These are phyloP conservation scores for Ceratoteleas bidentatus DNA, from an alignment of 1,140 invertebrate genomes.

Conservation along the genomic window DNA sequence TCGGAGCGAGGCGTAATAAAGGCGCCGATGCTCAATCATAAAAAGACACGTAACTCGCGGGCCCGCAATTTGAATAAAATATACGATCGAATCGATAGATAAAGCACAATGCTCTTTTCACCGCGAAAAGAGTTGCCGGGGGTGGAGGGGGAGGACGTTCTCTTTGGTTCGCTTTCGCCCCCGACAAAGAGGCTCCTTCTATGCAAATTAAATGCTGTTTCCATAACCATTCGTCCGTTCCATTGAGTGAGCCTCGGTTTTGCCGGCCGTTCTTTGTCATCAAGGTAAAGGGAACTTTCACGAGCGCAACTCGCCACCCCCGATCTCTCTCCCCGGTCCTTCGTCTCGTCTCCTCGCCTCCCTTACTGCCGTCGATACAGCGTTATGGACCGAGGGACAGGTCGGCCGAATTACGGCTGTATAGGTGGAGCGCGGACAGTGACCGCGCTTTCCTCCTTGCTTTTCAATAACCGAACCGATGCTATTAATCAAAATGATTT, in stretches of 20 bases:
- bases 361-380: constrained; percentile 29
- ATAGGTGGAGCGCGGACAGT: constrained; percentile 41
- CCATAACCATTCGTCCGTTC: constrained; percentile 82
- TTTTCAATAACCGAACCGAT: constrained; percentile 78
- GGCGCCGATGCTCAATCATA: constrained; percentile 77
- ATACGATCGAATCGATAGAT: constrained; percentile 81
- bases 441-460: constrained; percentile 54
- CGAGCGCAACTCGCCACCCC: constrained; percentile 68
- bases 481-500: constrained; percentile 79
- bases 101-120: constrained; percentile 82
- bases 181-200: constrained; percentile 81
- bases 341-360: constrained; percentile 51
- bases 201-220: constrained; percentile 82
- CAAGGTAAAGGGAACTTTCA: constrained; percentile 80
- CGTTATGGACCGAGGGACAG: constrained; percentile 17
- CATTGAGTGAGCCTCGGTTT: constrained; percentile 80
- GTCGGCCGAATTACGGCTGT: constrained; percentile 22
- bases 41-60: constrained; percentile 75
- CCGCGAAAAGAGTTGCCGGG: constrained; percentile 64
- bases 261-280: constrained; percentile 78
- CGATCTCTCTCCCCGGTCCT: constrained; percentile 41
- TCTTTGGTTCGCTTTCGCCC: constrained; percentile 57
- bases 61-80: constrained; percentile 80
- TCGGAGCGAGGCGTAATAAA: constrained; percentile 19
- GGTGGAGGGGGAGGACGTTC: constrained; percentile 45